A percentile compares a stretch with the other conserved stretches of the same genome.
phyloP scores from a whole-genome alignment of 2,888 invertebrate genomes.

The Latheticus oryzae region DNA sequence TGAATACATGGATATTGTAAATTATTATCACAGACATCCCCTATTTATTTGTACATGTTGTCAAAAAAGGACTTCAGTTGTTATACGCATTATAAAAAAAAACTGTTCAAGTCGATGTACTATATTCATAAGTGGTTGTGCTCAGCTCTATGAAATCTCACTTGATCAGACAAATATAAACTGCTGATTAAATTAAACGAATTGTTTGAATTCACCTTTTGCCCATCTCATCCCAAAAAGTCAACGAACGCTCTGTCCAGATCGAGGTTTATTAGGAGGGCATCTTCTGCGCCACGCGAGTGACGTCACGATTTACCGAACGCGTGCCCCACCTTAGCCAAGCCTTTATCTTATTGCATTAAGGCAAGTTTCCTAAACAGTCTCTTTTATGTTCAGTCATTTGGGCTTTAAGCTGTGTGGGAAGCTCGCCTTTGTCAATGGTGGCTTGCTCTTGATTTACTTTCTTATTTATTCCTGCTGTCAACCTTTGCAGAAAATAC shows the following conservation, averaged over 20 bases:
- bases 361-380: slow-evolving; percentile 63
- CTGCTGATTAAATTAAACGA: slow-evolving; percentile 53
- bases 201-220: slow-evolving; percentile 29
- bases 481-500: slow-evolving; percentile 30
- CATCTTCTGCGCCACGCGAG: slow-evolving; percentile 50
- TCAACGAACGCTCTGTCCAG: slow-evolving; percentile 38
- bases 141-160: slow-evolving; percentile 57
- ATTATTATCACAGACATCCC: slow-evolving; percentile 58
- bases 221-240: slow-evolving; percentile 36
- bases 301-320: slow-evolving; percentile 54
- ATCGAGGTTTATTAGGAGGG: slow-evolving; percentile 44
- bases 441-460: slow-evolving; percentile 45
- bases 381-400: slow-evolving; percentile 52
- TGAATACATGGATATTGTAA: slow-evolving; percentile 64
- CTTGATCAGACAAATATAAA: slow-evolving; percentile 55
- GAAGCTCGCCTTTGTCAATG: slow-evolving; percentile 57
- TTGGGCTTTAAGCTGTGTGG: slow-evolving; percentile 56
- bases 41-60: slow-evolving; percentile 64
- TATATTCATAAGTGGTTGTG: slow-evolving; percentile 61
- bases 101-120: slow-evolving; percentile 63
- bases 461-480: slow-evolving; percentile 36
- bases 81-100: slow-evolving; percentile 54
- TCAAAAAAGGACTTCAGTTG: slow-evolving; percentile 55
- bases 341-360: slow-evolving; percentile 59
- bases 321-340: slow-evolving; percentile 65